A percentile compares a stretch with the other conserved stretches of the same genome.
These are phyloP conservation scores for Molorchus minor DNA, from an alignment of 2,888 invertebrate species.

Conservation along the genomic window DNA sequence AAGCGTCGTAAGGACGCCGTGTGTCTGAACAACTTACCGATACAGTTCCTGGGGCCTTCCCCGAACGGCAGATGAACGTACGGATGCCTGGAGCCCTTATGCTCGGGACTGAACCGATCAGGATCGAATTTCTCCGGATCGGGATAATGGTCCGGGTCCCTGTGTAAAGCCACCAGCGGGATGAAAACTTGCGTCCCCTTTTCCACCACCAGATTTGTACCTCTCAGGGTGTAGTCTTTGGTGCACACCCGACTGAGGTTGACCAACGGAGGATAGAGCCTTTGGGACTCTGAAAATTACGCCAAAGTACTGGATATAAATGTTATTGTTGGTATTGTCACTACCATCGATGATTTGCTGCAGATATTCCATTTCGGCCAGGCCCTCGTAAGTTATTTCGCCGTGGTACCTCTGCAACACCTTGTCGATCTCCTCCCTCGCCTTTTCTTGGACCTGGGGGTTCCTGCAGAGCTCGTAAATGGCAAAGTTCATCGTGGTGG, in stretches of 20 bases:
- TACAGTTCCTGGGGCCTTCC: slow-evolving; percentile 51
- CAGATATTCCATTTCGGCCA: slow-evolving; percentile 41
- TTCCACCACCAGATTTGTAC: slow-evolving; percentile 38
- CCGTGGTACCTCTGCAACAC: slow-evolving; percentile 34
- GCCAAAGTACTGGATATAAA: slow-evolving; percentile 6
- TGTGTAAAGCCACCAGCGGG: slow-evolving; percentile 52
- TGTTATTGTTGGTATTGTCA: too few relatives aligned
- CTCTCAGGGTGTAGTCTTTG: slow-evolving; percentile 43
- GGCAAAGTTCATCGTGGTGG: slow-evolving; percentile 40
- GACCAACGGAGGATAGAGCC: slow-evolving; percentile 53
- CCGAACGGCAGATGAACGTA: slow-evolving; percentile 52
- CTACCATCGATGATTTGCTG: slow-evolving; percentile 40
- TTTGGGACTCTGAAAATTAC: slow-evolving; percentile 38
- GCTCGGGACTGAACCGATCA: slow-evolving; percentile 54
- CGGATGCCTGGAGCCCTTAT: slow-evolving; percentile 46
- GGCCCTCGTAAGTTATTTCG: slow-evolving; percentile 40
- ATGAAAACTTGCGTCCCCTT: slow-evolving; percentile 52
- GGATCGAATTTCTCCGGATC: slow-evolving; percentile 59
- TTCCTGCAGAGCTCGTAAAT: slow-evolving; percentile 37
- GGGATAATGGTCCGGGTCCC: slow-evolving; percentile 53
- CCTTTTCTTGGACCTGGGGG: slow-evolving; percentile 37
- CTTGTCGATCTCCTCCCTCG: slow-evolving; percentile 33
- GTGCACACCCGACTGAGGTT: slow-evolving; percentile 40
- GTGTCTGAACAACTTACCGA: slow-evolving; percentile 41
- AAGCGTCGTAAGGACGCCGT: background rate